Evolutionary conservation across 2,888 invertebrate genomes (phyloP), one percentile per base, ranked within the genome.

Genomic region (Cerastoderma edule): DNA sequence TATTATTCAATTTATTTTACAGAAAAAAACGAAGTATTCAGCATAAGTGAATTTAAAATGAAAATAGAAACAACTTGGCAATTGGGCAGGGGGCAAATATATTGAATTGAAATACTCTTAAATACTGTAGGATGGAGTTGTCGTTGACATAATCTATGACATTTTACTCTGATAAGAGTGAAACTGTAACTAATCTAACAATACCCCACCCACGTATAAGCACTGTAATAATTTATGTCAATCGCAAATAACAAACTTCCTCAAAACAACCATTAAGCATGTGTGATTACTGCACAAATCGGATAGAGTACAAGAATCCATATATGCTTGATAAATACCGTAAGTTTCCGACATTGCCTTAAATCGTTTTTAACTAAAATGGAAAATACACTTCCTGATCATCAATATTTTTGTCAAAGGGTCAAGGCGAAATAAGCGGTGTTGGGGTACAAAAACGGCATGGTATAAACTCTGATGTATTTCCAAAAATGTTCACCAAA

Each of bases 281-380:
- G 22, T 48, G 48, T 5, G 4, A 48, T 48, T 6, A 19, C 8
- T 6, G 8, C 22, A 19, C 6, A 6, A 5, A n/a, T 48, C 22
- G 13, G 8, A 2, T 24, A 53, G 28, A 57, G 19, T 8, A 6
- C 1, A 6, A 28, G 32, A 35, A 35, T 8, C n/a, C n/a, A n/a
- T n/a, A n/a, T n/a, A n/a, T n/a, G n/a, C n/a, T n/a, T 13, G 30
- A 19, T 48, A 13, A 0, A 33, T 75, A 75, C 75, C 75, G 35
- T 75, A 75, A 28, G 75, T 69, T 30, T 75, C 75, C 46, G 75
- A 75, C 75, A 75, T 75, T n/a, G 39, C 54, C 35, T 35, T 1
- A n/a, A 10, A 44, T 13, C 46, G 44, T 27, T 64, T 27, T 5
- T 24, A 50, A 57, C 3, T 39, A 39, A 60, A 4, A 39, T 5